Evolutionary conservation across 2,888 invertebrate genomes (phyloP).

Genomic region (Hypomecis punctinalis): DNA sequence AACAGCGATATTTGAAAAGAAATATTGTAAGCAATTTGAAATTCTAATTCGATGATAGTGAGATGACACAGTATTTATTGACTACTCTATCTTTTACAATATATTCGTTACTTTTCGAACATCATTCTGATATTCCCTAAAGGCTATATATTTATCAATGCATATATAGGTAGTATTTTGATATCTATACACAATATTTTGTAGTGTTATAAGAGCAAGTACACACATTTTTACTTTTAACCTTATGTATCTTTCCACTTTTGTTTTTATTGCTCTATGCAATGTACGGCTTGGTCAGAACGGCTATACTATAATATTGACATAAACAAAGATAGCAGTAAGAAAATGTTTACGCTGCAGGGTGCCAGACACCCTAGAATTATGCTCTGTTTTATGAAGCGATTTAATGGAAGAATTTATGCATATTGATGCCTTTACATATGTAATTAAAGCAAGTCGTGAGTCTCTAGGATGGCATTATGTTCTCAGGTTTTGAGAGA

Average conservation of each 20-base stretch:
- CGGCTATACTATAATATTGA: background rate
- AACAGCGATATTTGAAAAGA: too few relatives aligned
- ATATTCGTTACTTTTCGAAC: too few relatives aligned
- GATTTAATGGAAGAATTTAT: conserved; percentile 47
- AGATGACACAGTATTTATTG: too few relatives aligned
- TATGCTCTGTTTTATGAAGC: conserved; percentile 39
- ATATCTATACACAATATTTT: too few relatives aligned
- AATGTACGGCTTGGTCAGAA: conserved; percentile 1
- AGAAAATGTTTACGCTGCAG: conserved; percentile 45
- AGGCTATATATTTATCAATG: too few relatives aligned
- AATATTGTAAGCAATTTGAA: too few relatives aligned
- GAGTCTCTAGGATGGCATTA: background rate
- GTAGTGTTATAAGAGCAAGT: background rate
- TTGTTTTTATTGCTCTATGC: background rate
- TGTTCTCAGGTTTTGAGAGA: background rate
- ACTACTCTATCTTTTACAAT: too few relatives aligned
- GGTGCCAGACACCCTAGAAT: conserved; percentile 43
- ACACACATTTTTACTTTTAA: background rate
- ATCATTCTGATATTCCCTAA: too few relatives aligned
- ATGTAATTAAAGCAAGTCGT: conserved; percentile 43
- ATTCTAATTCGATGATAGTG: too few relatives aligned
- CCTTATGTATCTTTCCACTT: background rate
- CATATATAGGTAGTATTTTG: too few relatives aligned
- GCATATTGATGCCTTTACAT: conserved; percentile 46
- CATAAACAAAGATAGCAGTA: conserved; percentile 1